Evolutionary conservation across 2,797 vertebrate genomes (phyloP).

Genomic region (Meriones psammophilus): DNA sequence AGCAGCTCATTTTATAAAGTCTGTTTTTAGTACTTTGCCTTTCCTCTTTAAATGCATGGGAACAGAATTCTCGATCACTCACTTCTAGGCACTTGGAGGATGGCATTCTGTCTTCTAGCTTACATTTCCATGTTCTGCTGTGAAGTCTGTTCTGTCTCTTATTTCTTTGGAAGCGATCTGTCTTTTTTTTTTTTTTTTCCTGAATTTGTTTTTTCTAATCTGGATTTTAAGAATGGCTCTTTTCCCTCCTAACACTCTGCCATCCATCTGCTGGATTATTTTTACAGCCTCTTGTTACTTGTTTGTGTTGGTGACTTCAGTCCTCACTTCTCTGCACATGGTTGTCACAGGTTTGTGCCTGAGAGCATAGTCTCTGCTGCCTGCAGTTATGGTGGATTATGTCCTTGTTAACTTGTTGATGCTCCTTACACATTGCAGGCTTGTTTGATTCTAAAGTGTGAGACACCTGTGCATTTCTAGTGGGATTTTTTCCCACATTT

Average conservation of each 20-base stretch:
- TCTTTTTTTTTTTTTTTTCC: background rate
- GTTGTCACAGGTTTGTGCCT: background rate
- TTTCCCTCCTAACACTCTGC: background rate
- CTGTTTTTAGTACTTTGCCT: background rate
- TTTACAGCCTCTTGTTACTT: background rate
- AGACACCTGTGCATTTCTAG: background rate
- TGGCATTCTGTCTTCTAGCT: background rate
- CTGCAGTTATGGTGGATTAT: background rate
- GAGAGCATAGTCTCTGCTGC: too few relatives aligned
- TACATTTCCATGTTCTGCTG: background rate
- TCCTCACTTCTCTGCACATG: background rate
- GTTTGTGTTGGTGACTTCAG: slow-evolving; percentile 25
- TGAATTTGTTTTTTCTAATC: background rate
- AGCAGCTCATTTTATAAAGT: background rate
- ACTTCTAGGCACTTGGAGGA: background rate
- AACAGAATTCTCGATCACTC: background rate
- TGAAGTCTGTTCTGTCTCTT: background rate
- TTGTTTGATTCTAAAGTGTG: slow-evolving; percentile 4
- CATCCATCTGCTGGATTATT: background rate
- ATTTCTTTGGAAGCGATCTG: background rate
- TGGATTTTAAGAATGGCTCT: background rate
- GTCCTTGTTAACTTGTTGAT: slow-evolving; percentile 1
- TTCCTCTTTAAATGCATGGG: background rate
- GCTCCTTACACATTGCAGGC: background rate
- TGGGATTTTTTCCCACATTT: background rate